A percentile compares a stretch with the other conserved stretches of the same genome.
Evolutionary conservation across 2,113 vertebrate genomes (phyloP).

Genomic region (Puffinus mauretanicus): DNA sequence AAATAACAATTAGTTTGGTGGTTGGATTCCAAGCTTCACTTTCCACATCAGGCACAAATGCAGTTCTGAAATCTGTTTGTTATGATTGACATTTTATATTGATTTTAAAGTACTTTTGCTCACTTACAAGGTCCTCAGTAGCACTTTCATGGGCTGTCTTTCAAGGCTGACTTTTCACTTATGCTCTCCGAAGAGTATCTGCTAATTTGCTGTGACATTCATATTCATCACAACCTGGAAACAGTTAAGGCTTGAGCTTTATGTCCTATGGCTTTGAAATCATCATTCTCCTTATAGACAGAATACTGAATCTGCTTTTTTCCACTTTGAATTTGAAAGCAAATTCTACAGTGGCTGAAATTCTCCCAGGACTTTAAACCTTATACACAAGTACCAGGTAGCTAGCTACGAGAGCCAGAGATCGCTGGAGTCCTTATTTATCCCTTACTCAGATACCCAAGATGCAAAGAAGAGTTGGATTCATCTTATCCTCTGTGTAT

Average conservation of each 20-base stretch:
- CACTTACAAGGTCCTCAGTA: background rate
- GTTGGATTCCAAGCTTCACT: background rate
- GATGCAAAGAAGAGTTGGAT: background rate
- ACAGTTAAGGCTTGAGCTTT: background rate
- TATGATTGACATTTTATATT: background rate
- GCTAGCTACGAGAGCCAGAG: background rate
- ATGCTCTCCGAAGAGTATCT: background rate
- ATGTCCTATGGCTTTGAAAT: background rate
- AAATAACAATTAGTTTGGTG: background rate
- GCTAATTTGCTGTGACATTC: background rate
- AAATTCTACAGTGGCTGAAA: background rate
- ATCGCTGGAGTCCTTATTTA: background rate
- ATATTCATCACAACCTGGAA: background rate
- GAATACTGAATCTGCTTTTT: background rate
- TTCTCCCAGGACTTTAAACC: background rate
- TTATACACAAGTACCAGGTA: background rate
- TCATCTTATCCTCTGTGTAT: background rate
- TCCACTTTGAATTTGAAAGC: background rate
- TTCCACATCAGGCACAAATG: background rate
- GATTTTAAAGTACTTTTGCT: slow-evolving; percentile 14
- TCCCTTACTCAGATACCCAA: background rate
- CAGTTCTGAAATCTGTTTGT: background rate
- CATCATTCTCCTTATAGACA: background rate
- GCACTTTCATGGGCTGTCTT: background rate
- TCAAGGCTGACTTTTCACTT: slow-evolving; percentile 14